These are phyloP conservation scores for Macrostomum lignano DNA, from an alignment of 1,140 invertebrate genomes.

Conservation along the genomic window DNA sequence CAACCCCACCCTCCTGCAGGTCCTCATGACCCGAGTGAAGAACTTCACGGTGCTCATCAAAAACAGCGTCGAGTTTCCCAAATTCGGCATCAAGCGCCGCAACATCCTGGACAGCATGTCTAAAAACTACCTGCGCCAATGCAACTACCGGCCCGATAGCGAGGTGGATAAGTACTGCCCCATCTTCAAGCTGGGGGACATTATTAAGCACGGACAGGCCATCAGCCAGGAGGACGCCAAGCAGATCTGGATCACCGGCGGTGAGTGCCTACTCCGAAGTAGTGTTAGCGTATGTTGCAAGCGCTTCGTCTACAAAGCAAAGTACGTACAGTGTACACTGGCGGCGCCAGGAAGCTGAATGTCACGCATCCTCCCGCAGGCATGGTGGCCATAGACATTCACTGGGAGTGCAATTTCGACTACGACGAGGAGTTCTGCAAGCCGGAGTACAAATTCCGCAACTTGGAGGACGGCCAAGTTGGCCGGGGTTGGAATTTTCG, in stretches of 20 bases:
- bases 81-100: constrained; percentile 8
- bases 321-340: no score
- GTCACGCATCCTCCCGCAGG: no score
- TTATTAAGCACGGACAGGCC: constrained; percentile 5
- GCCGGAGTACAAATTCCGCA: constrained; percentile 20
- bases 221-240: constrained; percentile 14
- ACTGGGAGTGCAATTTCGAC: constrained; percentile 28
- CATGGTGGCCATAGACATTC: constrained; percentile 20
- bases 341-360: no score
- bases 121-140: constrained; percentile 4
- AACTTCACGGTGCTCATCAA: constrained; percentile 9
- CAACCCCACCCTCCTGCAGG: no score
- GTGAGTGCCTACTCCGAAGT: no score
- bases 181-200: constrained; percentile 6
- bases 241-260: constrained; percentile 14
- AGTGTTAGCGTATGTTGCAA: no score
- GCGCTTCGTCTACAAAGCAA: no score
- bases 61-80: constrained; percentile 9
- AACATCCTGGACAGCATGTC: constrained; percentile 5
- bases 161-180: constrained; percentile 6
- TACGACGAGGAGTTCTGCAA: constrained; percentile 14
- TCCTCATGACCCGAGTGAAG: constrained; percentile 6
- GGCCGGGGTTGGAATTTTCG: constrained; percentile 23
- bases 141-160: constrained; percentile 4
- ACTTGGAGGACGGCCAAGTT: constrained; percentile 6